Base-by-base conservation (phyloP, 2,888 invertebrate genomes). In the Drosophila nr. fundita region DNA sequence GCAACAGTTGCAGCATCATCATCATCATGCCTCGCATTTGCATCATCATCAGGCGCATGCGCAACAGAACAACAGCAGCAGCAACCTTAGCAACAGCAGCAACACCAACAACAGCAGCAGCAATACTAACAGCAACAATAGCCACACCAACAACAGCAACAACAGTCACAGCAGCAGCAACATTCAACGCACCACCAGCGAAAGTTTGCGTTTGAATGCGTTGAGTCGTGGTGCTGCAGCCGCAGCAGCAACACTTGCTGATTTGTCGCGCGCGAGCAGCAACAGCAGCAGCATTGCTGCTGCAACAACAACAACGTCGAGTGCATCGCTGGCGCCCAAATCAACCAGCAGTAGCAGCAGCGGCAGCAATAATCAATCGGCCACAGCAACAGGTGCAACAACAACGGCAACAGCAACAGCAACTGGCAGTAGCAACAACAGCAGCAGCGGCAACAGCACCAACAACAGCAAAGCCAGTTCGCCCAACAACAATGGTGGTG, bases 111-210 rank as follows among this genome's bases (percentile, higher is more conserved):
- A 64, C 62, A 72, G 15, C 64, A 75, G 54, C 75, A 82, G 13
- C 66, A 45, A 42, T 62, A 50, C 34, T 32, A 53, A 24, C 61
- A 59, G 29, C 50, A 80, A 63, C 64, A 73, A 11, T 24, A 45
- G 45, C 24, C 45, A 45, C 65, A 75, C 55, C 73, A 82, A n/a
- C 68, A 48, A 36, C 53, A 53, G 21, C 57, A 63, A 29, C 73
- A 62, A 62, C 84, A 55, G 38, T 66, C 94, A 95, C 91, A 94
- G 24, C 73, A 62, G 63, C 86, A 55, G 38, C 67, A 94, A 95
- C 91, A 94, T 95, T 92, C 95, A 95, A 93, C 95, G 95, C 92
- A 95, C 95, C 86, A 96, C 96, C 90, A 96, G 95, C 94, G 96
- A 96, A 94, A 95, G 95, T 94, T 94, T 96, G 92, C 95, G 96